Evolutionary conservation across 1,140 invertebrate genomes (phyloP).

Genomic region (Mercenaria mercenaria): DNA sequence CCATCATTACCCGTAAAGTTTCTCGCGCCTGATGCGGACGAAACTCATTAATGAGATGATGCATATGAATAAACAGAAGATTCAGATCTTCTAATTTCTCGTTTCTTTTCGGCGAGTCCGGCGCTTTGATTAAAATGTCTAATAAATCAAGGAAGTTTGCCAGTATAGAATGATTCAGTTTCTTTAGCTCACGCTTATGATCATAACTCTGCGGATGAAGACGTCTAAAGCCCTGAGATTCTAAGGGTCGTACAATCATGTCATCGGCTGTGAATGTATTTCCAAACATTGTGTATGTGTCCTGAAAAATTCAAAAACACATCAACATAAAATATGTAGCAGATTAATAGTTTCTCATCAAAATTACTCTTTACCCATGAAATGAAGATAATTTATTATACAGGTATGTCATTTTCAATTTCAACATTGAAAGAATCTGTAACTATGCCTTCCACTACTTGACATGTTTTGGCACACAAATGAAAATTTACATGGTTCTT

Average conservation of each 20-base stretch:
- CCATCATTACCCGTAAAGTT: conserved; percentile 98
- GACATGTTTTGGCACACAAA: too few species aligned
- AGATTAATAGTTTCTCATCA: too few species aligned
- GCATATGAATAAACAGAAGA: conserved; percentile 98
- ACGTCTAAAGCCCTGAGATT: conserved; percentile 96
- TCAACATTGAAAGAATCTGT: too few species aligned
- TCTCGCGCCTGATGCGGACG: conserved; percentile 98
- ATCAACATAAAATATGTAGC: too few species aligned
- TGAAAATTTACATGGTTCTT: too few species aligned
- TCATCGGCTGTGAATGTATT: conserved; percentile 97
- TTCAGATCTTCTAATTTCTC: conserved; percentile 99
- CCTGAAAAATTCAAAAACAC: conserved; percentile 88
- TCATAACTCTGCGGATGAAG: conserved; percentile 96
- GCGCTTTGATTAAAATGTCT: conserved; percentile 93
- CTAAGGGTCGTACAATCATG: conserved; percentile 96
- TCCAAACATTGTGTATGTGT: conserved; percentile 98
- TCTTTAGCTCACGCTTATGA: conserved; percentile 97
- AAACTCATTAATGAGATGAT: conserved; percentile 99
- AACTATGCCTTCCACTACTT: too few species aligned
- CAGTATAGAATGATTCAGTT: conserved; percentile 98
- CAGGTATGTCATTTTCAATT: too few species aligned
- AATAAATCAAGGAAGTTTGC: conserved; percentile 98
- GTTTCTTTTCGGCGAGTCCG: conserved; percentile 94
- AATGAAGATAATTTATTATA: too few species aligned
- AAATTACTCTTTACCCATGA: too few species aligned